These are phyloP conservation scores for Doris montereyensis DNA, from an alignment of 2,888 invertebrate species.

Conservation along the genomic window DNA sequence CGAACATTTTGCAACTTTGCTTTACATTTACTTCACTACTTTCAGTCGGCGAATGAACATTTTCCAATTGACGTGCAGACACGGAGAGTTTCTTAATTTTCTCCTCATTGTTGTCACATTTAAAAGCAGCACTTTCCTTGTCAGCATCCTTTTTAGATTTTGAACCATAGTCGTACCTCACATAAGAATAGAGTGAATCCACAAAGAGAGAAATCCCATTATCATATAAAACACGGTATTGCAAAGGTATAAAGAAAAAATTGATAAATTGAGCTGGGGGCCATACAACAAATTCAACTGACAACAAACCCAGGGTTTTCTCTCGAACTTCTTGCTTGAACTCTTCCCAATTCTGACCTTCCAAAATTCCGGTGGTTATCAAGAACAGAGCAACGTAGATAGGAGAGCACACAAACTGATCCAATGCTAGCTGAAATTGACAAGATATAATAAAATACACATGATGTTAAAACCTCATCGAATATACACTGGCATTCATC, in stretches of 20 bases:
- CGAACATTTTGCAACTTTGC: too few relatives aligned
- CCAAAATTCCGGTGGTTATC: background rate
- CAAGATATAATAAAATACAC: too few relatives aligned
- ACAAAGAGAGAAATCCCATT: background rate
- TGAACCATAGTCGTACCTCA: background rate
- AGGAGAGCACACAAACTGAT: background rate
- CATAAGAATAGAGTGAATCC: background rate
- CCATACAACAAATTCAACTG: background rate
- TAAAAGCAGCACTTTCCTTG: too few relatives aligned
- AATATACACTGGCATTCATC: too few relatives aligned
- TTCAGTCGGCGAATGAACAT: too few relatives aligned
- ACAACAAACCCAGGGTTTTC: background rate
- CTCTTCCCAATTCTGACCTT: background rate
- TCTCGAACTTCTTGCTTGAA: background rate
- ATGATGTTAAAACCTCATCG: too few relatives aligned
- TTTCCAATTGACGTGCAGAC: too few relatives aligned
- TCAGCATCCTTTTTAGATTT: too few relatives aligned
- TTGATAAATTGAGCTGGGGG: background rate
- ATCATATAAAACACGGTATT: background rate
- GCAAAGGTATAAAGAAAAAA: background rate
- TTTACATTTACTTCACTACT: too few relatives aligned
- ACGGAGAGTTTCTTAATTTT: too few relatives aligned
- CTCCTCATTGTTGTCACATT: too few relatives aligned
- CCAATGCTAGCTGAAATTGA: background rate
- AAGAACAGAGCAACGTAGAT: background rate